Percentiles rank a stretch among this genome's conserved stretches.
These are phyloP conservation scores for Drosophila rellima DNA, from an alignment of 2,888 invertebrate species.

Conservation along the genomic window DNA sequence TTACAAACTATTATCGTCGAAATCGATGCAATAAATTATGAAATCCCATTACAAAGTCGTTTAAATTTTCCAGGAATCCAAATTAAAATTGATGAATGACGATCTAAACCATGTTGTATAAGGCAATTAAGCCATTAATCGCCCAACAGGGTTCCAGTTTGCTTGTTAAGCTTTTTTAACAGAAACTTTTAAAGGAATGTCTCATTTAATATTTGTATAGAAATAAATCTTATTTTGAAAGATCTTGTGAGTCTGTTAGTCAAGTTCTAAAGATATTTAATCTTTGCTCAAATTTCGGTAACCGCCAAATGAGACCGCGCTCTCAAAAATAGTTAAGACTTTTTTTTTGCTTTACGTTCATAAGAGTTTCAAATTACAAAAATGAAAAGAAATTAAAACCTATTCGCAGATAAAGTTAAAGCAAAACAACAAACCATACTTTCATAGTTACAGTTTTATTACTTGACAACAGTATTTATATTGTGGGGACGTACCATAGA, in stretches of 20 bases:
- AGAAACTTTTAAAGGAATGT: constrained; percentile 18
- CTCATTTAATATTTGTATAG: neutral
- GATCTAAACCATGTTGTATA: neutral
- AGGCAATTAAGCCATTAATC: constrained; percentile 33
- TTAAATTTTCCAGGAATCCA: constrained; percentile 28
- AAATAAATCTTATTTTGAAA: constrained; percentile 32
- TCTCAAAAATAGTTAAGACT: too few species aligned
- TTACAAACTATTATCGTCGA: constrained; percentile 13
- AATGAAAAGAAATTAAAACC: neutral
- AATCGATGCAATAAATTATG: constrained; percentile 25
- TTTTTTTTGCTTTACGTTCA: too few species aligned
- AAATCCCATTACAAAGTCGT: constrained; percentile 6
- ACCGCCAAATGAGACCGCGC: too few species aligned
- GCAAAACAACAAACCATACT: neutral
- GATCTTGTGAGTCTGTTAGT: neutral
- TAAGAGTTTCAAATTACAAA: too few species aligned
- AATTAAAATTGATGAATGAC: constrained; percentile 28
- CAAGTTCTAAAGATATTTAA: neutral
- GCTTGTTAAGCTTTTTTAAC: neutral
- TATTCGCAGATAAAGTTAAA: neutral
- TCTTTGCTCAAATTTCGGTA: too few species aligned
- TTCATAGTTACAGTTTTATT: neutral
- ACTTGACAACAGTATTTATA: constrained; percentile 13
- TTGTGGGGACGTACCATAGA: constrained; percentile 2
- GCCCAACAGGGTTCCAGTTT: constrained; percentile 23